Conservation (phyloP, 23 tunicate genomes). For the Halocynthia roretzi region DNA sequence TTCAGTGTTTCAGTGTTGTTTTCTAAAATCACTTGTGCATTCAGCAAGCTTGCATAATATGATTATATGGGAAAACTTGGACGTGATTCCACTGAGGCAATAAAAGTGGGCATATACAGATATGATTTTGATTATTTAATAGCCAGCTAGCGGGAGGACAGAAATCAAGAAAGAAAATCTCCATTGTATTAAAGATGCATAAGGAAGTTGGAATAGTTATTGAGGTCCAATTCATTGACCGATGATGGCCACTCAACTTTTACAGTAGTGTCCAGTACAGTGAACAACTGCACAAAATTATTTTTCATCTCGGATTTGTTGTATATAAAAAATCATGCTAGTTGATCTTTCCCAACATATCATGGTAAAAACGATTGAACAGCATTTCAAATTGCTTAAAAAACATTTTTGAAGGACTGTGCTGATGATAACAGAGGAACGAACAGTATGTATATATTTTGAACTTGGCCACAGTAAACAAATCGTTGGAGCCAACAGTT, state of each 20-base stretch:
- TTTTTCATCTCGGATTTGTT: conserved; percentile 16
- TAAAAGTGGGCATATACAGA: not conserved
- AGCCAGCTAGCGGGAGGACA: not conserved
- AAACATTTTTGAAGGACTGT: not conserved
- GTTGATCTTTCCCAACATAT: conserved; percentile 46
- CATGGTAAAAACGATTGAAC: too few species aligned
- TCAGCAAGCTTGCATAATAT: not conserved
- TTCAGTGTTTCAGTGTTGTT: not conserved
- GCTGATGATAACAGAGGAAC: too few species aligned
- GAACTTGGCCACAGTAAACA: too few species aligned
- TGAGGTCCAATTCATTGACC: not conserved
- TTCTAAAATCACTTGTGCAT: not conserved
- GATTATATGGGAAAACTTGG: not conserved
- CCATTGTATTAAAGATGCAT: conserved; percentile 6
- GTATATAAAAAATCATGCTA: conserved; percentile 24
- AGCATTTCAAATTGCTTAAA: conserved; percentile 20
- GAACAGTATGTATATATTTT: too few species aligned
- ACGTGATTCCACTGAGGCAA: not conserved
- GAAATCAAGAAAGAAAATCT: conserved; percentile 3
- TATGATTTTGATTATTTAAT: not conserved
- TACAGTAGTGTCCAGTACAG: conserved; percentile 6
- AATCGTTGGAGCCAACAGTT: too few species aligned
- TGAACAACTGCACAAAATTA: not conserved
- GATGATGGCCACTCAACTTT: not conserved
- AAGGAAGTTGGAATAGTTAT: not conserved